These are phyloP conservation scores for Cheilosia soror DNA, from an alignment of 2,888 invertebrate species.

Conservation along the genomic window DNA sequence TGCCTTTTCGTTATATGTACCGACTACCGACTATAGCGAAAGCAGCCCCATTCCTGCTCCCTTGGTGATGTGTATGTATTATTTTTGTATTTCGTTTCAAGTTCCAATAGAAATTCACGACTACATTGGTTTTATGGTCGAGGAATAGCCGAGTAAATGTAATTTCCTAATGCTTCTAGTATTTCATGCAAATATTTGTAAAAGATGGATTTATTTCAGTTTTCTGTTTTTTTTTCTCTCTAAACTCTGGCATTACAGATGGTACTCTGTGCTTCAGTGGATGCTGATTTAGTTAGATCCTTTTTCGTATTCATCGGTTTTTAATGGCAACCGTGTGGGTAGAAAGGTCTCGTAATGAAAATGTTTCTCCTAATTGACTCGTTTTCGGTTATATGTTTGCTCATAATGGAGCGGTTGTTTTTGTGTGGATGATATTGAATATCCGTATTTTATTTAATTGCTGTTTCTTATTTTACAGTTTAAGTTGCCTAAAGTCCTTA, in stretches of 20 bases:
- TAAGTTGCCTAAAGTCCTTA: too few relatives aligned
- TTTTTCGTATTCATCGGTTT: neutral
- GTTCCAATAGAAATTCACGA: constrained; percentile 18
- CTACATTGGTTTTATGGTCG: constrained; percentile 4
- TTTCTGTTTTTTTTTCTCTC: constrained; percentile 1
- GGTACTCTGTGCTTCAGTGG: constrained; percentile 19
- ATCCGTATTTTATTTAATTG: constrained; percentile 41
- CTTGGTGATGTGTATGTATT: neutral
- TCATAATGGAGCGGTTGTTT: constrained; percentile 17
- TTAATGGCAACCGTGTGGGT: neutral
- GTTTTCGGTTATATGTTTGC: constrained; percentile 34
- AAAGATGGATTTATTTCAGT: constrained; percentile 25
- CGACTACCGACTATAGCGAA: neutral
- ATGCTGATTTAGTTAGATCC: constrained; percentile 10
- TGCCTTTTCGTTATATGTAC: neutral
- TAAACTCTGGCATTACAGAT: constrained; percentile 3
- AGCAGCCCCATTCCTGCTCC: neutral
- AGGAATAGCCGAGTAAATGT: constrained; percentile 45
- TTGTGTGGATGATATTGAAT: constrained; percentile 45
- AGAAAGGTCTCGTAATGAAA: constrained; percentile 44
- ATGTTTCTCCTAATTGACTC: constrained; percentile 41
- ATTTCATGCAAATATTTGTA: constrained; percentile 58
- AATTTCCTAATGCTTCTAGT: constrained; percentile 61
- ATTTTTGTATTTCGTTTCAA: constrained; percentile 32
- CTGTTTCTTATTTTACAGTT: neutral